Conservation (phyloP, 2,888 invertebrate species). For the Caenorhabditis parvicauda region DNA sequence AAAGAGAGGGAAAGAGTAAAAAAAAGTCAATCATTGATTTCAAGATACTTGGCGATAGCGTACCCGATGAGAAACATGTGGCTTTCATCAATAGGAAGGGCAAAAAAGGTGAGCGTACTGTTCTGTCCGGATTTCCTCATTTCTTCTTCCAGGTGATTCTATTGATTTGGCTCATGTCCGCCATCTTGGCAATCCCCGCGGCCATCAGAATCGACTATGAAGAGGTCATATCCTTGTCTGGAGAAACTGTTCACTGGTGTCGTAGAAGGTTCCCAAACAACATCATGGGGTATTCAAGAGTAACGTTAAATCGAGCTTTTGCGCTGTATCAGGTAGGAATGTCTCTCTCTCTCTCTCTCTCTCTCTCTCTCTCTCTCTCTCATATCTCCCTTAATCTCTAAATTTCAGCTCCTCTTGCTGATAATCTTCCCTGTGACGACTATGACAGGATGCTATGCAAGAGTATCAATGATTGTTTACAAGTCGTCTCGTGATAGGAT, state of each 20-base stretch:
- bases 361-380: not conserved
- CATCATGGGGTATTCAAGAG: constrained; percentile 22
- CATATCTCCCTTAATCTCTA: not conserved
- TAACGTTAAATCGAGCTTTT: constrained; percentile 33
- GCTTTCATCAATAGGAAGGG: constrained; percentile 73
- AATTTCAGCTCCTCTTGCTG: constrained; percentile 69
- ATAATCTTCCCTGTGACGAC: constrained; percentile 71
- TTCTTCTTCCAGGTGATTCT: constrained; percentile 62
- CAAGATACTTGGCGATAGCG: constrained; percentile 74
- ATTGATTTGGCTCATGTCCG: constrained; percentile 70
- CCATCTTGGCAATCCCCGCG: constrained; percentile 71
- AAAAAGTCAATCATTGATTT: constrained; percentile 4
- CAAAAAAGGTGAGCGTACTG: constrained; percentile 67
- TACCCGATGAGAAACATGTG: constrained; percentile 74
- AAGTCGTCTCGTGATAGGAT: constrained; percentile 44
- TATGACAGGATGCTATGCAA: constrained; percentile 72
- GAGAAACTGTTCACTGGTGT: constrained; percentile 39
- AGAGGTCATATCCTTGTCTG: constrained; percentile 23
- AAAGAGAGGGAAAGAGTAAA: too few species aligned
- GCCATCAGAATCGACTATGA: constrained; percentile 69
- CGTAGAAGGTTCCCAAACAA: constrained; percentile 28
- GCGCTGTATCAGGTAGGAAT: constrained; percentile 46
- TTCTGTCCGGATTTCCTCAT: not conserved
- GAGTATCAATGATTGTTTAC: constrained; percentile 65
- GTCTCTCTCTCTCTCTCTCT: not conserved